These are phyloP conservation scores for Pogonus chalceus DNA, from an alignment of 1,140 invertebrate genomes.

Conservation along the genomic window DNA sequence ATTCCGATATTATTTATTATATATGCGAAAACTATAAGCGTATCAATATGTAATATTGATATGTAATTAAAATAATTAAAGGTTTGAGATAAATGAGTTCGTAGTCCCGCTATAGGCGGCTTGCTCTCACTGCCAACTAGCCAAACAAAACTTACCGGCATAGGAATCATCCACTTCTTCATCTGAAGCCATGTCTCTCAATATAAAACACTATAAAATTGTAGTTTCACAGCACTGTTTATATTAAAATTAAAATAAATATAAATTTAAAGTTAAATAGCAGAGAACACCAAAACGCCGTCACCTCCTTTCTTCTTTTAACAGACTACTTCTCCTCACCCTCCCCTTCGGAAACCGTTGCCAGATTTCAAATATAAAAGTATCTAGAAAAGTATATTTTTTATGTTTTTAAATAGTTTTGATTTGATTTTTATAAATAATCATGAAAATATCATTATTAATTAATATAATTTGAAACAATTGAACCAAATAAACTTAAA, in stretches of 20 bases:
- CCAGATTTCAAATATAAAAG: no score
- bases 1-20: background rate
- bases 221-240: constrained; percentile 1
- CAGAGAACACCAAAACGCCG: background rate
- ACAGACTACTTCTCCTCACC: background rate
- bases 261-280: background rate
- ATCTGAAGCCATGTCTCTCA: constrained; percentile 55
- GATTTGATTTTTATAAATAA: no score
- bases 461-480: no score
- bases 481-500: no score
- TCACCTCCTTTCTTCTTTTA: constrained; percentile 3
- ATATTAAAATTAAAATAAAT: constrained; percentile 6
- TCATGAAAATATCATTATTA: no score
- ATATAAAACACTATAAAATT: background rate
- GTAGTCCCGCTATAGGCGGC: background rate
- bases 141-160: constrained; percentile 51
- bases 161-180: constrained; percentile 67
- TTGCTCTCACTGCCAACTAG: constrained; percentile 26
- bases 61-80: constrained; percentile 1
- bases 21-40: background rate
- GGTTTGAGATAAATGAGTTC: background rate
- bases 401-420: no score
- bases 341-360: background rate
- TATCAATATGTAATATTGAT: background rate
- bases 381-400: no score